Conservation (phyloP, 2,888 invertebrate species). For the Cerastis leucographa region DNA sequence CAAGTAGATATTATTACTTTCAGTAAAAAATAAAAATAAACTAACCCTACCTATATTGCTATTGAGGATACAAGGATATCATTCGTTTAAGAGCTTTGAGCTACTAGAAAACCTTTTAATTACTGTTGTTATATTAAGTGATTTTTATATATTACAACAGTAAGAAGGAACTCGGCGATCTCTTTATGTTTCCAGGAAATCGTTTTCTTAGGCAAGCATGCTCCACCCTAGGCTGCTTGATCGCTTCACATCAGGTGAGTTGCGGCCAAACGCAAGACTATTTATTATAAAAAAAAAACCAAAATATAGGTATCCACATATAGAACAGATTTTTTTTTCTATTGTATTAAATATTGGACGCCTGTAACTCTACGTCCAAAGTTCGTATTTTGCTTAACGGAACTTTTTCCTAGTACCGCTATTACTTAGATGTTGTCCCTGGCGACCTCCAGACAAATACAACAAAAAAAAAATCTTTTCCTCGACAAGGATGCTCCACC, state of each 20-base stretch:
- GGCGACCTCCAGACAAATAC: not conserved
- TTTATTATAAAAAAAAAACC: too few relatives aligned
- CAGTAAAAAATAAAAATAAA: not conserved
- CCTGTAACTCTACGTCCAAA: not conserved
- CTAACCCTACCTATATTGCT: not conserved
- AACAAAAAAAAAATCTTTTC: not conserved
- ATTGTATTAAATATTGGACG: not conserved
- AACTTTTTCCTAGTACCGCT: not conserved
- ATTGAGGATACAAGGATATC: not conserved
- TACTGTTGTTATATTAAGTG: not conserved
- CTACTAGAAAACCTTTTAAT: not conserved
- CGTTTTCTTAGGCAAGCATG: not conserved
- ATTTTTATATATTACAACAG: too few relatives aligned
- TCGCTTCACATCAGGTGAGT: too few relatives aligned
- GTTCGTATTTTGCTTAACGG: not conserved
- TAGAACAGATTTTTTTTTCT: not conserved
- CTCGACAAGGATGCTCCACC: not conserved
- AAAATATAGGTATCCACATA: too few relatives aligned
- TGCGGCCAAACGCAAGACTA: not conserved
- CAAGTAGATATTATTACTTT: not conserved
- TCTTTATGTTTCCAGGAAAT: not conserved
- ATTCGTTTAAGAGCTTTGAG: not conserved
- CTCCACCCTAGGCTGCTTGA: too few relatives aligned
- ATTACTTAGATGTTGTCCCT: not conserved
- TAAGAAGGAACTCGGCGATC: not conserved